A percentile compares a stretch with the other conserved stretches of the same genome.
These are phyloP conservation scores for Pangasius krempfi DNA, from an alignment of 2,797 vertebrate genomes.

Conservation along the genomic window DNA sequence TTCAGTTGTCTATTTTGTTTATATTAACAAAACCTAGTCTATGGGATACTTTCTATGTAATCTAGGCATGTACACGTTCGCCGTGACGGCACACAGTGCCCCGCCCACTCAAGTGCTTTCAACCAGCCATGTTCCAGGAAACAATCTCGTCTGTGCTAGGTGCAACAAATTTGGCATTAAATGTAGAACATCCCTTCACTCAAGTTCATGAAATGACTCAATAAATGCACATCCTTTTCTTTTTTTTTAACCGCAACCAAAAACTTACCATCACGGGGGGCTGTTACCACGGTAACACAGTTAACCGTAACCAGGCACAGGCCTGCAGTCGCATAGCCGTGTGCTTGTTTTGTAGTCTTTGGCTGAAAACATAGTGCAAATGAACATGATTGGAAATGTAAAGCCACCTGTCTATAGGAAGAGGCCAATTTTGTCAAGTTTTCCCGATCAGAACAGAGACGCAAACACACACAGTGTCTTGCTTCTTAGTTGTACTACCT, in stretches of 20 bases:
- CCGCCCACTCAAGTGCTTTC: no score
- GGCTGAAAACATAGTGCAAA: background rate
- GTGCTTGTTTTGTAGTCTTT: background rate
- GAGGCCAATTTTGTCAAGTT: background rate
- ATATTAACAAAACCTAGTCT: no score
- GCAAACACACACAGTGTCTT: background rate
- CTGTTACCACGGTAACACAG: background rate
- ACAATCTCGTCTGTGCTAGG: background rate
- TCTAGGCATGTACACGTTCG: no score
- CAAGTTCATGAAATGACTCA: background rate
- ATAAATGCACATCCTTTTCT: background rate
- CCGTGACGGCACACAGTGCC: background rate
- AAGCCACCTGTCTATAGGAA: constrained; percentile 6
- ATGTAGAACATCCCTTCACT: background rate
- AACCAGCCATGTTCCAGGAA: no score
- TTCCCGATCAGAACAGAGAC: background rate
- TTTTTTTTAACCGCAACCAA: background rate
- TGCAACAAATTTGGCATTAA: background rate
- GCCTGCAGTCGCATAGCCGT: no score
- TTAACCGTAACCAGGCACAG: background rate
- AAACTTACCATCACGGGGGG: background rate
- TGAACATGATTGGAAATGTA: background rate
- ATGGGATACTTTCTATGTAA: no score
- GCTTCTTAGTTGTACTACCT: constrained; percentile 45
- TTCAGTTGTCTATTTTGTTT: no score